Conservation (phyloP, 1,140 invertebrate genomes). For the Dinoponera quadriceps region DNA sequence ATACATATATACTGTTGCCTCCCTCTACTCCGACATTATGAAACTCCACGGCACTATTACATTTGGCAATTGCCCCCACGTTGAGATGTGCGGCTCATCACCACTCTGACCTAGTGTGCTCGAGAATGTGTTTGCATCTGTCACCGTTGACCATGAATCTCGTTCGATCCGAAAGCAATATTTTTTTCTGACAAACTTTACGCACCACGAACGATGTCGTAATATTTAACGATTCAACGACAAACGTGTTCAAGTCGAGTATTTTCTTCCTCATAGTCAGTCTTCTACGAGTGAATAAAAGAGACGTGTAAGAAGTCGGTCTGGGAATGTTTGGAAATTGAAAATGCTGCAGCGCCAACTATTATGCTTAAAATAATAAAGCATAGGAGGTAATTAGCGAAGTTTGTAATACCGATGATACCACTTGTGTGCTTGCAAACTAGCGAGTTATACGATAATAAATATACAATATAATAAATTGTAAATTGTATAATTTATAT, state of each 20-base stretch:
- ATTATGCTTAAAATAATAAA: background rate
- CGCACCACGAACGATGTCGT: background rate
- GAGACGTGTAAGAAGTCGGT: background rate
- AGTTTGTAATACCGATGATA: background rate
- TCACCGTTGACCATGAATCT: conserved; percentile 25
- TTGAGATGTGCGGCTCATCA: conserved; percentile 29
- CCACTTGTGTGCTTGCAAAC: background rate
- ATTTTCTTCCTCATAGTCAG: background rate
- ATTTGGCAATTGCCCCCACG: conserved; percentile 68
- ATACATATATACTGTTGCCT: background rate
- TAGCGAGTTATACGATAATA: too few species aligned
- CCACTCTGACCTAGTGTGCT: conserved; percentile 46
- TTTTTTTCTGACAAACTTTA: background rate
- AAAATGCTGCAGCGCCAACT: background rate
- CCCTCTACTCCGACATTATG: conserved; percentile 50
- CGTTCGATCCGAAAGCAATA: background rate
- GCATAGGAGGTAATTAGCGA: background rate
- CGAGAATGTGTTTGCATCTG: conserved; percentile 32
- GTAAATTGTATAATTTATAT: background rate
- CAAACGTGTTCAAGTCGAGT: background rate
- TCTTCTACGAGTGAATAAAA: too few species aligned
- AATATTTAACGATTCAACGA: background rate
- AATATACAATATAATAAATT: background rate
- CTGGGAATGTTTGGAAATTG: background rate
- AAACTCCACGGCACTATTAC: conserved; percentile 61